Base-by-base conservation (phyloP, 2,888 invertebrate species). In the Tetragonisca angustula region DNA sequence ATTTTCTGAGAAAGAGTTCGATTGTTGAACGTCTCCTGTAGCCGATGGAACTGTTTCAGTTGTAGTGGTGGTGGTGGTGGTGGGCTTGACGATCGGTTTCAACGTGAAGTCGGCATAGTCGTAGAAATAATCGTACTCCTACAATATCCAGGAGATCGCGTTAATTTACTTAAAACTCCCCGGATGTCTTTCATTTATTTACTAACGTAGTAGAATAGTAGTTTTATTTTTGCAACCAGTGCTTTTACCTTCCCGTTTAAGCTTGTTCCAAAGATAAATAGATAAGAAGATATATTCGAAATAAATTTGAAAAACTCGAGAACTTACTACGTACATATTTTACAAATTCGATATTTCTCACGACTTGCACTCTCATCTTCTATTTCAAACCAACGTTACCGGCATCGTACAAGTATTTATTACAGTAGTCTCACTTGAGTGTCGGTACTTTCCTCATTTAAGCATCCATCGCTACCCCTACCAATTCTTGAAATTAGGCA, bases 91-190 rank as follows among this genome's bases (percentile, higher is more conserved):
- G 36, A 36, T 87, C 27, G 91, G 91, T 80, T 97, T 97, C 91
- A 96, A 95, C 32, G 97, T 97, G 94, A 97, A 96, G 91, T 97
- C 97, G 6, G 96, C 95, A 90, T 97, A 97, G 93, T 97, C 97
- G 92, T 97, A 97, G 73, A 96, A 96, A 92, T 97, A 97, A 94
- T 97, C 97, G 88, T 97, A 97, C 92, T 96, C 96, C 97, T 97
- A 95, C 52, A 95, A 96, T 19, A 43, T 21, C 24, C 61, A 11
- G 52, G 54, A 5, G 52, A 71, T 50, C 24, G 4, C 17, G 32
- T 54, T 67, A 67, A 56, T 24, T 0, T 52, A 13, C 21, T 49
- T 13, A 4, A 74, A 11, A 0, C 56, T 13, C 5, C 15, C 15
- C n/a, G 36, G 36, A 43, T 2, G 43, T 9, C 43, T 43, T 43